phyloP scores from a whole-genome alignment of 2,113 vertebrate species.

The Pogona vitticeps region DNA sequence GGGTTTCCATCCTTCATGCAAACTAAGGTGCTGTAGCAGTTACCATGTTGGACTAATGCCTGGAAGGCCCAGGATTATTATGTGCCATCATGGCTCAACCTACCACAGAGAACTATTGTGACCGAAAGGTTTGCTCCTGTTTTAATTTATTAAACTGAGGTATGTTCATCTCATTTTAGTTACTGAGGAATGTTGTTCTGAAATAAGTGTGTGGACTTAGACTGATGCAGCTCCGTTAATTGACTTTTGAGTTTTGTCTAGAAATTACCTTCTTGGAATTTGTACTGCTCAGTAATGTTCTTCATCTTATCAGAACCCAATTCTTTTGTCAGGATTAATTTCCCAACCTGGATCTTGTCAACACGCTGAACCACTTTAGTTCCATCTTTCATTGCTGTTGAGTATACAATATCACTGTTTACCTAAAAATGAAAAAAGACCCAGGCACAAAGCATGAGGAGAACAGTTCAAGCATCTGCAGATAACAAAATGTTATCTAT shows the following conservation, averaged over 20 bases:
- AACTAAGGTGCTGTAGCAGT: background rate
- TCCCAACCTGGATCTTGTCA: conserved; percentile 83
- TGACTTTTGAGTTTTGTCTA: background rate
- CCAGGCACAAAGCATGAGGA: conserved; percentile 9
- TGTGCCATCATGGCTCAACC: background rate
- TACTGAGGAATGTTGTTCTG: background rate
- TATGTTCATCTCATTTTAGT: too few species aligned
- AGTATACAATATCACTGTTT: conserved; percentile 92
- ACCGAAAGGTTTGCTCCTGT: background rate
- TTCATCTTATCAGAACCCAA: conserved; percentile 76
- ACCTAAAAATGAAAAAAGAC: conserved; percentile 77
- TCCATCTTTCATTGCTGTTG: conserved; percentile 82
- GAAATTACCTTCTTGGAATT: conserved; percentile 90
- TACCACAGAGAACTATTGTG: background rate
- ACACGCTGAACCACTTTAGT: conserved; percentile 76
- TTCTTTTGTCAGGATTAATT: conserved; percentile 88
- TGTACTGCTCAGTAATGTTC: conserved; percentile 89
- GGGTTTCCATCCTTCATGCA: background rate
- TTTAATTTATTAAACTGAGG: background rate
- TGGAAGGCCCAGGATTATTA: background rate
- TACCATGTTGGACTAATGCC: background rate
- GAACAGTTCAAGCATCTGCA: background rate
- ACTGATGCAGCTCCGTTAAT: background rate
- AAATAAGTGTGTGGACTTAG: background rate
- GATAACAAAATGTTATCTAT: background rate